These are phyloP conservation scores for Dromius quadrimaculatus DNA, from an alignment of 2,888 invertebrate genomes.

Conservation along the genomic window DNA sequence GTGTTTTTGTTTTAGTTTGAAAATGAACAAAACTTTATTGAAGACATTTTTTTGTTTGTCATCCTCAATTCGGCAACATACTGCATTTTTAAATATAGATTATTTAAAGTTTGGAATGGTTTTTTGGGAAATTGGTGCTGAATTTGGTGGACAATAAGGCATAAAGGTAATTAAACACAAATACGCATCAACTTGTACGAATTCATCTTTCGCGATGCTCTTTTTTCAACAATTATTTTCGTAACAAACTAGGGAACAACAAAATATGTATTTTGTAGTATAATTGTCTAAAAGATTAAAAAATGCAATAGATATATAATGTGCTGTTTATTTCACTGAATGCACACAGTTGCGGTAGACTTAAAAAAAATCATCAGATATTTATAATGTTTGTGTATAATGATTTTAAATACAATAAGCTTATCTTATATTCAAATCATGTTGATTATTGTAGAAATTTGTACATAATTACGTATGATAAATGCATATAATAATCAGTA, in stretches of 20 bases:
- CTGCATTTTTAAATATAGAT: slow-evolving; percentile 9
- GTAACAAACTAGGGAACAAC: slow-evolving; percentile 47
- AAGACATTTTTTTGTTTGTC: no score
- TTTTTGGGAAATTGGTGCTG: slow-evolving; percentile 29
- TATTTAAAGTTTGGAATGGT: slow-evolving; percentile 19
- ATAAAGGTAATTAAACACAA: slow-evolving; percentile 25
- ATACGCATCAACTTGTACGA: not conserved
- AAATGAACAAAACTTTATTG: no score
- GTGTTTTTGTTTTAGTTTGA: no score
- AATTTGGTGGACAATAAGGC: slow-evolving; percentile 27
- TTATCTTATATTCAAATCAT: slow-evolving; percentile 34
- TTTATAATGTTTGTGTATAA: slow-evolving; percentile 40
- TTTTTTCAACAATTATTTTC: not conserved
- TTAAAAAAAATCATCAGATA: slow-evolving; percentile 38
- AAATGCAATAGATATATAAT: slow-evolving; percentile 36
- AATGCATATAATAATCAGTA: slow-evolving; percentile 35
- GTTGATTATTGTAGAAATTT: slow-evolving; percentile 47
- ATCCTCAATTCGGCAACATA: no score
- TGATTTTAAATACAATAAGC: slow-evolving; percentile 39
- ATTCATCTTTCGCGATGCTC: slow-evolving; percentile 7
- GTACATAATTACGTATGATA: slow-evolving; percentile 43
- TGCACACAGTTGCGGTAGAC: slow-evolving; percentile 37
- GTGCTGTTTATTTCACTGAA: slow-evolving; percentile 34
- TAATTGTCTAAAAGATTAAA: slow-evolving; percentile 41
- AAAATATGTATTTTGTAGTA: slow-evolving; percentile 49